Conservation (phyloP, 2,113 vertebrate genomes). For the Poeciliopsis retropinna region DNA sequence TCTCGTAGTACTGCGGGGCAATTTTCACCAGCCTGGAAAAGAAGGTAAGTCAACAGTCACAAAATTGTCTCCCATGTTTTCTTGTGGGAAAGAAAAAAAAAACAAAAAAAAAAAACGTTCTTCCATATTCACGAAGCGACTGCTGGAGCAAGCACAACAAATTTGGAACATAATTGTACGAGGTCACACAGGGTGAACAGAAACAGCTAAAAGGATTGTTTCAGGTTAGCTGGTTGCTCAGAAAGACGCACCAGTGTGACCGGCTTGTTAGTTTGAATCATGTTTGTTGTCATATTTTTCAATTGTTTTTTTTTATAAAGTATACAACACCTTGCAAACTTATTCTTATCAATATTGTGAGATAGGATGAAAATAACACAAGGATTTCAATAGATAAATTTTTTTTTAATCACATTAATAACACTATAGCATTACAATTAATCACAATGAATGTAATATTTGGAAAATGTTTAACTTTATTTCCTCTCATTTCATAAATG, state of each 20-base stretch:
- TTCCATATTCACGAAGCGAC: slow-evolving; percentile 36
- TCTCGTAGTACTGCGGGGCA: slow-evolving; percentile 96
- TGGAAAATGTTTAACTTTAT: no score
- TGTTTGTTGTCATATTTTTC: background rate
- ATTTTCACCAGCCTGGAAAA: slow-evolving; percentile 94
- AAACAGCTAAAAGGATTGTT: background rate
- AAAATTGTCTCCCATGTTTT: slow-evolving; percentile 44
- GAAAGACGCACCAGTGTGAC: background rate
- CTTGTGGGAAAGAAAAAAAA: slow-evolving; percentile 14
- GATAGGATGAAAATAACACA: background rate
- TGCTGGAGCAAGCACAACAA: slow-evolving; percentile 4
- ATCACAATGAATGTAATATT: no score
- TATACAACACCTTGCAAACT: background rate
- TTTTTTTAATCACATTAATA: no score
- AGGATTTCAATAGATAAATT: background rate
- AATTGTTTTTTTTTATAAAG: background rate
- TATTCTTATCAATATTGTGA: background rate
- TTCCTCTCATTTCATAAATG: no score
- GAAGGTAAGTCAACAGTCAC: slow-evolving; percentile 58
- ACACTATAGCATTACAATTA: no score
- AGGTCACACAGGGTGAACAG: slow-evolving; percentile 14
- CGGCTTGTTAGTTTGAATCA: background rate
- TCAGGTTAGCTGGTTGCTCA: background rate
- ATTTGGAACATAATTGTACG: slow-evolving; percentile 33
- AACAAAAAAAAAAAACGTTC: background rate